Conservation (phyloP, 1,140 invertebrate genomes). For the Zaprionus capensis region DNA sequence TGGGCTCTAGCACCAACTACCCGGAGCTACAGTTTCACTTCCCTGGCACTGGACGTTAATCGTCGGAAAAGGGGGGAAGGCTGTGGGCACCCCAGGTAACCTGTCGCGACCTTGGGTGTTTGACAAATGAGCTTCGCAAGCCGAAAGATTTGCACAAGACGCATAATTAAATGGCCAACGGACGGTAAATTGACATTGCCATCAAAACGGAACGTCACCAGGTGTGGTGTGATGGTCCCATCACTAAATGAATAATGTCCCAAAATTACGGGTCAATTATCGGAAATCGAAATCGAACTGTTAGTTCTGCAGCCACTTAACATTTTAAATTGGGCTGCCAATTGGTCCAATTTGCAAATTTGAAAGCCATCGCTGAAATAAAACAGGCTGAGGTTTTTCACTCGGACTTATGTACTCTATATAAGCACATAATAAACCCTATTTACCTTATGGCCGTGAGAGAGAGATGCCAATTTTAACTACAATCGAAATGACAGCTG, state of each 20-base stretch:
- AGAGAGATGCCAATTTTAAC: background rate
- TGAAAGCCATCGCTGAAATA: background rate
- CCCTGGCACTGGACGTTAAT: background rate
- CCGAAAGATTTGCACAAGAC: conserved; percentile 61
- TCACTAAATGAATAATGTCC: conserved; percentile 36
- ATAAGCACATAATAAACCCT: background rate
- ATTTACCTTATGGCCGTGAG: background rate
- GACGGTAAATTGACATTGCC: conserved; percentile 48
- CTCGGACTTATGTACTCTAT: background rate
- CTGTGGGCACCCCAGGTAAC: conserved; percentile 24
- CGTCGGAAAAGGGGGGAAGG: conserved; percentile 1
- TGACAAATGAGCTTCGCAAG: conserved; percentile 66
- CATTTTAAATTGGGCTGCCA: conserved; percentile 22
- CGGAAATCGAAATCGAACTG: conserved; percentile 31
- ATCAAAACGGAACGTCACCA: background rate
- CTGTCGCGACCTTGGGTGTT: conserved; percentile 63
- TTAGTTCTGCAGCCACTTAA: conserved; percentile 1
- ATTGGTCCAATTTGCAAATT: conserved; percentile 6
- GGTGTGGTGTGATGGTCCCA: background rate
- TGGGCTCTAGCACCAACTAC: background rate
- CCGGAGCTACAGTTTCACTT: background rate
- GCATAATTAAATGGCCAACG: conserved; percentile 64
- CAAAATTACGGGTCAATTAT: conserved; percentile 40
- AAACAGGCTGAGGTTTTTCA: background rate
- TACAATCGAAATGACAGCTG: background rate